These are phyloP conservation scores for Rhinella marina DNA, from an alignment of 2,797 vertebrate genomes.

Conservation along the genomic window DNA sequence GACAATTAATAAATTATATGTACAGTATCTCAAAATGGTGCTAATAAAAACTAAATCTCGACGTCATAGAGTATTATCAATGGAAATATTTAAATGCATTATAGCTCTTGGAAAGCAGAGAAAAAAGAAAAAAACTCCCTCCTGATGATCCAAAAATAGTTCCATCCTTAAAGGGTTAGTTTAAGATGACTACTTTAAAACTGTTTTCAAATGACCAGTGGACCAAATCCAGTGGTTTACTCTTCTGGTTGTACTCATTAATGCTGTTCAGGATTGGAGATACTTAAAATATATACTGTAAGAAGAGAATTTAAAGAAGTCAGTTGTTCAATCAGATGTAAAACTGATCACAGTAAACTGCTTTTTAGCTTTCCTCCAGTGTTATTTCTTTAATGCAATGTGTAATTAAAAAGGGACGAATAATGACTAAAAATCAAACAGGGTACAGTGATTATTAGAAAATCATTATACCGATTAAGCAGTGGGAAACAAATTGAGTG, in stretches of 20 bases:
- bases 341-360: slow-evolving; percentile 37
- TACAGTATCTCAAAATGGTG: too few relatives aligned
- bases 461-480: slow-evolving; percentile 59
- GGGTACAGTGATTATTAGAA: slow-evolving; percentile 51
- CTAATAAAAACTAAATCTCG: too few relatives aligned
- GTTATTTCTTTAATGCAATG: slow-evolving; percentile 34
- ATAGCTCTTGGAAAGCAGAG: too few relatives aligned
- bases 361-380: slow-evolving; percentile 20
- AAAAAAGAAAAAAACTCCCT: too few relatives aligned
- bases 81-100: too few relatives aligned
- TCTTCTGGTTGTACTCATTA: slow-evolving; percentile 8
- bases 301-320: slow-evolving; percentile 25
- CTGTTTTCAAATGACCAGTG: not conserved
- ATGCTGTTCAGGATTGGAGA: not conserved
- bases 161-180: too few relatives aligned
- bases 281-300: slow-evolving; percentile 27
- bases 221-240: not conserved
- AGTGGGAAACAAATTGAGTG: slow-evolving; percentile 57
- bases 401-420: slow-evolving; percentile 25
- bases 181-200: not conserved
- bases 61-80: too few relatives aligned
- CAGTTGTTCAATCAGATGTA: slow-evolving; percentile 19
- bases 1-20: too few relatives aligned
- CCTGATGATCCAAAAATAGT: too few relatives aligned
- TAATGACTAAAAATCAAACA: slow-evolving; percentile 50